Evolutionary conservation across 2,797 vertebrate species (phyloP).

Genomic region (Melanotaenia parkinsoni): DNA sequence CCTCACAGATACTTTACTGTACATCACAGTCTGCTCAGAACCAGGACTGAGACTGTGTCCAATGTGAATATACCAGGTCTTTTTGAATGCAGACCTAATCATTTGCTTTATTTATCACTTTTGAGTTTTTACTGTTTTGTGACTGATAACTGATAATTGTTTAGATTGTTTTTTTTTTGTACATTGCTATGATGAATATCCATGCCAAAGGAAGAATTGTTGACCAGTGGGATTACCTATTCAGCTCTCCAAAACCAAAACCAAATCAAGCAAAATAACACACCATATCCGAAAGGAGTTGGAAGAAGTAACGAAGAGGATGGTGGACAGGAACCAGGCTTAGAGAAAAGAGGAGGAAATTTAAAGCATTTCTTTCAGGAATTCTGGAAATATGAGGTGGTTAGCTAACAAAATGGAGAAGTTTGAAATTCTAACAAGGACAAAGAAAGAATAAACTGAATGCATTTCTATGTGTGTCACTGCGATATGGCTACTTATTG

Average conservation of each 20-base stretch:
- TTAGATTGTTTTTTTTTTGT: neutral
- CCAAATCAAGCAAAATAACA: neutral
- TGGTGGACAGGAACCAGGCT: neutral
- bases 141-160: neutral
- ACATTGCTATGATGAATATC: neutral
- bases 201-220: neutral
- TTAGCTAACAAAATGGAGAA: neutral
- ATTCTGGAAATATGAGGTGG: neutral
- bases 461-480: neutral
- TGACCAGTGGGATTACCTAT: neutral
- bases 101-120: constrained; percentile 7
- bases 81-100: constrained; percentile 11
- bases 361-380: neutral
- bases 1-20: constrained; percentile 3
- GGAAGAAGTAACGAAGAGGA: neutral
- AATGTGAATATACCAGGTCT: constrained; percentile 5
- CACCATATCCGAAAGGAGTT: too few relatives aligned
- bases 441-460: neutral
- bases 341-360: neutral
- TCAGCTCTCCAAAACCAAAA: neutral
- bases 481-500: neutral
- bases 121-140: constrained; percentile 1
- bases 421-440: neutral
- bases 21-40: constrained; percentile 9
- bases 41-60: constrained; percentile 12